A percentile compares a stretch with the other conserved stretches of the same genome.
phyloP scores from a whole-genome alignment of 2,888 invertebrate genomes.

The Hedya salicella region DNA sequence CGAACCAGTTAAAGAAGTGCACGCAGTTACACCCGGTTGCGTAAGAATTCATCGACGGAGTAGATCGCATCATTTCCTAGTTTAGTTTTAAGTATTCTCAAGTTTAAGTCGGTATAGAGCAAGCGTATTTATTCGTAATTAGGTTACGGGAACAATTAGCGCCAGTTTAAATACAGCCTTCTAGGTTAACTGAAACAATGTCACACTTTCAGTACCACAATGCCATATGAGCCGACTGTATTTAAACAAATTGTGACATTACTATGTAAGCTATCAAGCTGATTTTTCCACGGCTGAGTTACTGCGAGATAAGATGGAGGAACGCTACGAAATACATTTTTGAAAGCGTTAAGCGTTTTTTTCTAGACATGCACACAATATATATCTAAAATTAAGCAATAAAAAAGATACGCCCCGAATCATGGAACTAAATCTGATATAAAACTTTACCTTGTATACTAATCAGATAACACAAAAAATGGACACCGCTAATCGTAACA shows the following conservation, averaged over 20 bases:
- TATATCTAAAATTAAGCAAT: too few species aligned
- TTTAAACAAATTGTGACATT: not conserved
- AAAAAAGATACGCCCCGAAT: too few species aligned
- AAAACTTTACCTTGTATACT: too few species aligned
- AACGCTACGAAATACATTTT: not conserved
- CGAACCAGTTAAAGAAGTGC: too few species aligned
- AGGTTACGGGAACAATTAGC: constrained; percentile 31
- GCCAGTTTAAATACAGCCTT: constrained; percentile 9
- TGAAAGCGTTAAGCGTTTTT: constrained; percentile 4
- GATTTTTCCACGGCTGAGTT: not conserved
- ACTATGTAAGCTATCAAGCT: not conserved
- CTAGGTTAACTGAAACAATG: constrained; percentile 6
- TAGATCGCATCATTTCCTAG: too few species aligned
- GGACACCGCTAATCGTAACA: too few species aligned
- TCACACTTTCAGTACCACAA: not conserved
- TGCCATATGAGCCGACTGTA: not conserved
- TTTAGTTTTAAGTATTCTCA: too few species aligned
- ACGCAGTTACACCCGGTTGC: too few species aligned
- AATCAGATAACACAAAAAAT: too few species aligned
- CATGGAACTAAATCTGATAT: too few species aligned
- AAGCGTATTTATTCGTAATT: constrained; percentile 23
- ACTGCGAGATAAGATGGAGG: not conserved
- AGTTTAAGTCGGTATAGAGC: not conserved
- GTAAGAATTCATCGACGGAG: too few species aligned
- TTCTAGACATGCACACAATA: constrained; percentile 8